These are phyloP conservation scores for Drosophila parabipectinata DNA, from an alignment of 1,140 invertebrate genomes.

Conservation along the genomic window DNA sequence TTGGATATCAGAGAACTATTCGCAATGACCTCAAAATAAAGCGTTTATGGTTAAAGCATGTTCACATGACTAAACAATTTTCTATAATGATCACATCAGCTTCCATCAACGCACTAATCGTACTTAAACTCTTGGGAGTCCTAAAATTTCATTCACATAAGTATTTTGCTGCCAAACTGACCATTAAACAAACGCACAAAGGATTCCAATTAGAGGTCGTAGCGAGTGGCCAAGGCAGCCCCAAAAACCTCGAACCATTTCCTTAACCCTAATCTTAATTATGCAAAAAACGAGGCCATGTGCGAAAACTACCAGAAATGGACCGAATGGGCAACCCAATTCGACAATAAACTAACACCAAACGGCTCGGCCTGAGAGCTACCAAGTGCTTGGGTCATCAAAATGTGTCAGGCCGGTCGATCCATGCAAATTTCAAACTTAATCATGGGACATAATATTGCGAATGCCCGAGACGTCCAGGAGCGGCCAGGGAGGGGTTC, in stretches of 20 bases:
- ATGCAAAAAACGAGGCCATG: conserved; percentile 61
- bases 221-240: not conserved
- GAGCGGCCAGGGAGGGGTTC: not conserved
- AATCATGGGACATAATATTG: conserved; percentile 77
- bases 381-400: conserved; percentile 67
- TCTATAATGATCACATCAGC: conserved; percentile 11
- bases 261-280: conserved; percentile 71
- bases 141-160: conserved; percentile 20
- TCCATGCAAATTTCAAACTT: conserved; percentile 76
- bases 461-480: not conserved
- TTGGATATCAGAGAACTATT: not conserved
- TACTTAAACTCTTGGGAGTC: conserved; percentile 7
- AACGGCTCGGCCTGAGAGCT: conserved; percentile 32
- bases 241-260: conserved; percentile 14
- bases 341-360: conserved; percentile 62
- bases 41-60: conserved; percentile 1
- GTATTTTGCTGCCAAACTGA: conserved; percentile 29
- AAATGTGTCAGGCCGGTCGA: conserved; percentile 54
- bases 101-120: not conserved
- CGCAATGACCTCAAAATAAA: not conserved
- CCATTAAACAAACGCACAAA: conserved; percentile 36
- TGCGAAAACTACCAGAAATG: conserved; percentile 55
- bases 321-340: conserved; percentile 21
- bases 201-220: conserved; percentile 65
- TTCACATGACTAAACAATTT: conserved; percentile 5